Base-by-base conservation (phyloP, 2,888 invertebrate genomes). In the Trachelus troglodyta region DNA sequence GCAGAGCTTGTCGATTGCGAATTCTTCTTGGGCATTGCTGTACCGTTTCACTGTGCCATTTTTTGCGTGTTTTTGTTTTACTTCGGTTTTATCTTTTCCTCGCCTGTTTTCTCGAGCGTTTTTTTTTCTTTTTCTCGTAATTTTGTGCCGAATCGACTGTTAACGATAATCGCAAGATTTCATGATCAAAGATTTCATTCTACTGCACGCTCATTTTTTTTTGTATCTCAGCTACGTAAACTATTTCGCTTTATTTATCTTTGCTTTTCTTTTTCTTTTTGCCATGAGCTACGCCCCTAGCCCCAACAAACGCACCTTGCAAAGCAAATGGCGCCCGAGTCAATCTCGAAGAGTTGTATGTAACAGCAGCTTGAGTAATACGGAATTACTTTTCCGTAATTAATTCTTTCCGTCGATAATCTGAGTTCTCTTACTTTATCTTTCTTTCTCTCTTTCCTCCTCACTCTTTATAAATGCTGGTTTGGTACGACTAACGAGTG, bases 401-500 rank as follows among this genome's bases (percentile, higher is more conserved):
- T 34, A 11, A 34, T 34, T 23, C n/a, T 75, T 78, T 37, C 37
- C 69, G 34, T 76, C 73, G 34, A 37, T 30, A 69, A 71, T 69
- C 11, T 74, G 23, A 69, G 73, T 74, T 76, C 69, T 75, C 74
- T 75, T 74, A 31, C 34, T 76, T 69, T 69, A 37, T 78, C 35
- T 76, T 40, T 34, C 34, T 69, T n/a, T 69, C 73, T 68, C 69
- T 34, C n/a, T 77, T 31, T 15, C 11, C 35, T 68, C 30, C 33
- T 74, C 34, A 1, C 12, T 73, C 31, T 34, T 87, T 83, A 87
- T 90, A 90, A 91, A 91, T 91, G 91, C 91, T 34, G 74, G 88
- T 82, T 90, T 89, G 91, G 91, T 91, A 91, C 90, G 90, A 91
- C 90, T 89, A 89, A 85, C 56, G 56, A 56, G 56, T 23, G 56